These are phyloP conservation scores for Calosoma granatense DNA, from an alignment of 1,140 invertebrate species.

Conservation along the genomic window DNA sequence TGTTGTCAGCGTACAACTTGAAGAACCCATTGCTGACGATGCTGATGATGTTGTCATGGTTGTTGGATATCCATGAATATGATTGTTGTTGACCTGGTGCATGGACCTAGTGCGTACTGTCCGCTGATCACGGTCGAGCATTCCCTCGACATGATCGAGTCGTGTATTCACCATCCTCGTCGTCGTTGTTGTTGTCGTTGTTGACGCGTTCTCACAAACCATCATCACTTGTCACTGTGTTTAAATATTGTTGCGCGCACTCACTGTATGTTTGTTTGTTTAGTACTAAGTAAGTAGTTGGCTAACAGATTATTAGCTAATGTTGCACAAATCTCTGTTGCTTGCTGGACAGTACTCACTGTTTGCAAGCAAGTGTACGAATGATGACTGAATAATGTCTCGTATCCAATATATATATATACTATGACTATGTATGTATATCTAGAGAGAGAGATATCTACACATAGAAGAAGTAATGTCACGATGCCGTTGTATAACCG, in stretches of 20 bases:
- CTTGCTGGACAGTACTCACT: no score
- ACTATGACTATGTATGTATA: no score
- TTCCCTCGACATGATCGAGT: conserved; percentile 22
- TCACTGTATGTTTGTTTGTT: neutral
- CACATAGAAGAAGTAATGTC: no score
- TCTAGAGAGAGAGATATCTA: no score
- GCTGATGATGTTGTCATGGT: neutral
- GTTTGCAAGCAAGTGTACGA: no score
- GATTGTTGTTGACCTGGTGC: neutral
- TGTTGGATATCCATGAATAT: neutral
- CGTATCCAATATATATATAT: no score
- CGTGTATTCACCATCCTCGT: neutral
- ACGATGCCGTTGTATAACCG: neutral
- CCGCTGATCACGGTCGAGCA: conserved; percentile 27
- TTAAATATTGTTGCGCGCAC: no score
- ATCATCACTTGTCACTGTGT: conserved; percentile 16
- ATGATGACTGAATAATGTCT: no score
- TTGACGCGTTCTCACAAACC: conserved; percentile 13
- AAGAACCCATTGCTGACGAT: neutral
- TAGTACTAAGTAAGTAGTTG: neutral
- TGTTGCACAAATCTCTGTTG: no score
- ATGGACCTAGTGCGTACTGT: conserved; percentile 14
- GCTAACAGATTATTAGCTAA: no score
- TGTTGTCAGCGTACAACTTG: neutral
- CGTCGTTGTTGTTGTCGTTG: neutral